These are phyloP conservation scores for Rhinogobio ventralis DNA, from an alignment of 2,797 vertebrate species.

Conservation along the genomic window DNA sequence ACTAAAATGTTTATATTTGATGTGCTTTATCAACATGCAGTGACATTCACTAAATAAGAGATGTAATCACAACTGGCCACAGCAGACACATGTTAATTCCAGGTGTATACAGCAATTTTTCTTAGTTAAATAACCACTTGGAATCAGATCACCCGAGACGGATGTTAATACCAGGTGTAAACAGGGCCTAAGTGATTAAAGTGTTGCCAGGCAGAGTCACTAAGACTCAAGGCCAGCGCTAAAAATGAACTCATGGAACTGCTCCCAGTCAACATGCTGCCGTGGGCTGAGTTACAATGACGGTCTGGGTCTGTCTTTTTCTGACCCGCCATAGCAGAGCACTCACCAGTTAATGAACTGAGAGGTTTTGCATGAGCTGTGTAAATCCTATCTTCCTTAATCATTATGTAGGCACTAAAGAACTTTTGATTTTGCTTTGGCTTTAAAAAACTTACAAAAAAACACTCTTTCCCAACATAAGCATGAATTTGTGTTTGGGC, in stretches of 20 bases:
- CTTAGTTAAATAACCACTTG: constrained; percentile 9
- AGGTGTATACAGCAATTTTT: background rate
- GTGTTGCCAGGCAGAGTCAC: constrained; percentile 84
- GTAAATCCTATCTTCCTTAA: constrained; percentile 4
- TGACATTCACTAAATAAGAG: background rate
- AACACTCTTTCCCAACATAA: background rate
- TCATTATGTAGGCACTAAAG: constrained; percentile 3
- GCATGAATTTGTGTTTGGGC: background rate
- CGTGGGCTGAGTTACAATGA: constrained; percentile 83
- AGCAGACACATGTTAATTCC: background rate
- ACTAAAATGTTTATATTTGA: background rate
- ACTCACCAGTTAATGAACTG: constrained; percentile 6
- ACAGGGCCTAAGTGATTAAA: constrained; percentile 68
- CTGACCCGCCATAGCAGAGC: constrained; percentile 18
- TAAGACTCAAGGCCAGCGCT: constrained; percentile 82
- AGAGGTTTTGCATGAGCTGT: constrained; percentile 3
- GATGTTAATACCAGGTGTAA: constrained; percentile 43
- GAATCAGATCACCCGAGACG: constrained; percentile 1
- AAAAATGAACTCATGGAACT: constrained; percentile 82
- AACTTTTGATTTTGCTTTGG: background rate
- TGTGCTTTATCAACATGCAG: background rate
- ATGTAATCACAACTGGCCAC: background rate
- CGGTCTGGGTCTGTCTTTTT: constrained; percentile 76
- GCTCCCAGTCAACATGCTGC: constrained; percentile 82
- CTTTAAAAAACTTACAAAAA: background rate